Base-by-base conservation (phyloP, 2,113 vertebrate genomes). In the Blennius ocellaris region DNA sequence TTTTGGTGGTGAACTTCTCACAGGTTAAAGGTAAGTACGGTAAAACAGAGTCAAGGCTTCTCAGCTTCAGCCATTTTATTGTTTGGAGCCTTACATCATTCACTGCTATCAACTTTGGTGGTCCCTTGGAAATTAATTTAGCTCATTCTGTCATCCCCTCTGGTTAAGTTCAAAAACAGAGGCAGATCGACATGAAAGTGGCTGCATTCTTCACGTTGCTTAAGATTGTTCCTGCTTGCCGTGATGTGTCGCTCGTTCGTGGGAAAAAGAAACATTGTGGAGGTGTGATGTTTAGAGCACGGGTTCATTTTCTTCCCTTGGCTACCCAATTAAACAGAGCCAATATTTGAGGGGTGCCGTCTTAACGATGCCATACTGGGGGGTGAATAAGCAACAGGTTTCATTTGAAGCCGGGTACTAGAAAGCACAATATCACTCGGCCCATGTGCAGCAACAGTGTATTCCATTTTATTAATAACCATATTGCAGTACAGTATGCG, bases 81-180 rank as follows among this genome's bases (percentile, higher is more conserved):
- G 80, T 76, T 69, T 69, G 76, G 73, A 69, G 56, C 43, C 40
- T 82, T 54, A 70, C 79, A 89, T 88, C 81, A 75, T 49, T 84
- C 81, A 49, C 68, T 82, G 69, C 49, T 82, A 80, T 74, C 72
- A 84, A 81, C 82, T 82, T 61, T 71, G 65, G 49, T 38, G 52
- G 78, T 89, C 86, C 87, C 89, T 69, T 76, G 77, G 86, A 91
- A 92, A 92, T 90, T 88, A 89, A 93, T 93, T 90, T 90, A 84
- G 80, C 85, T 86, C 56, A 64, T 77, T 75, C 71, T 73, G 38
- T 85, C 80, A 70, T 73, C 63, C 76, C 88, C 69, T 81, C 58
- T n/a, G 56, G 80, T 74, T 71, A 61, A 38, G 65, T 81, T 87
- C 59, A 83, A 82, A 84, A 76, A 73, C 78, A 78, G 51, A n/a